Evolutionary conservation across 2,797 vertebrate genomes (phyloP), one percentile per base, ranked within the genome.

Genomic region (Macropus fuliginosus): DNA sequence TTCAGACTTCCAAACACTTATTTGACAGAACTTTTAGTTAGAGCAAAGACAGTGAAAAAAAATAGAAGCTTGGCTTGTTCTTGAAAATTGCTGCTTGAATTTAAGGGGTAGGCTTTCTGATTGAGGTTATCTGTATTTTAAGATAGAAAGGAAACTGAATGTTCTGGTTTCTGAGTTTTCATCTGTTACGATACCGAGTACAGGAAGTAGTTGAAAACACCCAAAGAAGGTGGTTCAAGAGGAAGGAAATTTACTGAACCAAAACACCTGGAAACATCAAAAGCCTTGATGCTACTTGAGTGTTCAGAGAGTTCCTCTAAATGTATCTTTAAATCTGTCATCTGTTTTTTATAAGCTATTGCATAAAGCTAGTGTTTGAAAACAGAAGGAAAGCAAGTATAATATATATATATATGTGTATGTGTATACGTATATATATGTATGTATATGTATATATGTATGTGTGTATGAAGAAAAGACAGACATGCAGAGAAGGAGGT

Each of bases 211-310:
- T 4, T 56, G 27, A 93, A 18, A 94, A 1, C 89, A 92, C 91
- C 92, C 91, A 92, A 46, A 34, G 66, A 95, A 96, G 31, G 55
- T 95, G 13, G 74, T 97, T 87, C 40, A 40, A 87, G 5, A 95
- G 81, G 95, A 96, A 95, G 92, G 92, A 66, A 94, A 40, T 66
- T 97, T 94, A 96, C 52, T 89, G 50, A 56, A 29, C 93, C 94
- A 91, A 90, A 52, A 21, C 91, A 93, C 91, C 54, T 87, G 87
- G 50, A 96, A 97, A 96, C 91, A 93, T 97, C 11, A 96, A 91
- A 97, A 96, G 95, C 46, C 21, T 59, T 94, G 52, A 93, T 95
- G 46, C 56, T 90, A 94, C 59, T 93, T 95, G 93, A 9, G 91
- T 95, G 40, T 55, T 27, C 28, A 96, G 91, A 97, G 55, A 94